Percentiles rank a stretch among this genome's conserved stretches.
Evolutionary conservation across 2,888 invertebrate species (phyloP).

Genomic region (Trachelus iudaicus): DNA sequence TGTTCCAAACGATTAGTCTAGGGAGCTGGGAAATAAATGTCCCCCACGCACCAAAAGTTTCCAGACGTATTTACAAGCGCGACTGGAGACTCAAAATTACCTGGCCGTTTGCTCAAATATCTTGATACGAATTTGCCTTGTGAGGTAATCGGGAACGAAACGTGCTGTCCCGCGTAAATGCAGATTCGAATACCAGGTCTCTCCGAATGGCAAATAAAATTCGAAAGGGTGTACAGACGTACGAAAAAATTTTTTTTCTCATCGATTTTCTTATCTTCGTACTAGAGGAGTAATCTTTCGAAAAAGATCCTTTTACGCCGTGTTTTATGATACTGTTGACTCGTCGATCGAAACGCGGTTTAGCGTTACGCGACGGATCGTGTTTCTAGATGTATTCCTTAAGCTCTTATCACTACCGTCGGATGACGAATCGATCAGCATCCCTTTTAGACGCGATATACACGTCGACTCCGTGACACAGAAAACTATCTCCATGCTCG

Average conservation of each 20-base stretch:
- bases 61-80: neutral
- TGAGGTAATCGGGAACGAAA: neutral
- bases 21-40: neutral
- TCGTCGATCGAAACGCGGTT: neutral
- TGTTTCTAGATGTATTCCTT: neutral
- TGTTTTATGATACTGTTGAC: neutral
- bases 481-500: neutral
- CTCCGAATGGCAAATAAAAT: neutral
- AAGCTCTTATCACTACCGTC: neutral
- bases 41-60: neutral
- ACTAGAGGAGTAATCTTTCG: neutral
- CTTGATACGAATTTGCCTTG: neutral
- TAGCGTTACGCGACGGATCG: neutral
- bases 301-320: neutral
- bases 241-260: neutral
- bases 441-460: neutral
- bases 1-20: neutral
- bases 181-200: neutral
- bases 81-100: neutral
- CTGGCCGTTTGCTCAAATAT: neutral
- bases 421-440: neutral
- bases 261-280: neutral
- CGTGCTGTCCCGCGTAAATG: neutral
- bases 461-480: neutral
- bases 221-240: neutral